phyloP scores from a whole-genome alignment of 2,797 vertebrate species.

The Chrysocyon brachyurus region DNA sequence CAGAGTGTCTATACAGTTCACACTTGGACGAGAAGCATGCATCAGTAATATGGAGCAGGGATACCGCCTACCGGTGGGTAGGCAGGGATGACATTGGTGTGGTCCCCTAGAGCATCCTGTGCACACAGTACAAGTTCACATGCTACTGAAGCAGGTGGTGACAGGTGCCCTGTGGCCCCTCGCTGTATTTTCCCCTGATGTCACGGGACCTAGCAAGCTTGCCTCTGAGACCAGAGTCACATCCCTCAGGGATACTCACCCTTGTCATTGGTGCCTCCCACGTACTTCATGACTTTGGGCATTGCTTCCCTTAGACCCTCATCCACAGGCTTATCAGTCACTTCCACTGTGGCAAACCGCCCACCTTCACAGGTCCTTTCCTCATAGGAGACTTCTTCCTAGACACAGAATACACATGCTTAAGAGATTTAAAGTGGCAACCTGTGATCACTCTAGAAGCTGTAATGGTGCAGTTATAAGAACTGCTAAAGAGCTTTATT shows the following conservation, averaged over 20 bases:
- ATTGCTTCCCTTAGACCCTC: slow-evolving; percentile 94
- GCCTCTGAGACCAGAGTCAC: neutral
- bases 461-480: neutral
- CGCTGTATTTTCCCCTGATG: no score
- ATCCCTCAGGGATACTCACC: slow-evolving; percentile 87
- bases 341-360: slow-evolving; percentile 91
- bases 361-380: slow-evolving; percentile 92
- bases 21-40: neutral
- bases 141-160: neutral
- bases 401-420: slow-evolving; percentile 25
- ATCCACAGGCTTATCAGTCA: slow-evolving; percentile 93
- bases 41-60: neutral
- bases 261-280: slow-evolving; percentile 94
- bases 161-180: neutral
- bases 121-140: rapidly evolving
- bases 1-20: neutral
- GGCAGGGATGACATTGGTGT: neutral
- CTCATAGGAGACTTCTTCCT: slow-evolving; percentile 94
- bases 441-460: neutral
- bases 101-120: neutral
- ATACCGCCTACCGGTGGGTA: neutral
- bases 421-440: neutral
- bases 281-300: slow-evolving; percentile 94
- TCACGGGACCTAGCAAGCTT: neutral
- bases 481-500: neutral